Percentiles rank a stretch among this genome's conserved stretches.
phyloP scores from a whole-genome alignment of 2,113 vertebrate genomes.

The Dryoscopus gambensis region DNA sequence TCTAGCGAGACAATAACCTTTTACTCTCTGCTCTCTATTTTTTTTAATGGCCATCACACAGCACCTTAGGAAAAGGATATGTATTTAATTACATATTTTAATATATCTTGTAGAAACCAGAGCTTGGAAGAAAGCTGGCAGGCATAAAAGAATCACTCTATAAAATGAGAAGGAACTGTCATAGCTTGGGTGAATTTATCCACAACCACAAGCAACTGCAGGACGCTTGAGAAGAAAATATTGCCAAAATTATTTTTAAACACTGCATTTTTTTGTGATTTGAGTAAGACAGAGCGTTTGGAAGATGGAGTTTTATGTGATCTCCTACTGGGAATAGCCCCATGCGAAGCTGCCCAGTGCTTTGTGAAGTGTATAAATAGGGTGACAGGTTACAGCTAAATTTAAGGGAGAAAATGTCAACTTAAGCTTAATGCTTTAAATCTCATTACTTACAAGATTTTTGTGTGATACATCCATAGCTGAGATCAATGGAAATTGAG shows the following conservation, averaged over 20 bases:
- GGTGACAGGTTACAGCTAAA: slow-evolving; percentile 27
- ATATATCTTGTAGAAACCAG: background rate
- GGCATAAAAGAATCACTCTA: background rate
- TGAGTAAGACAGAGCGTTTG: background rate
- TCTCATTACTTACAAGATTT: slow-evolving; percentile 1
- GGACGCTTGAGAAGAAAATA: background rate
- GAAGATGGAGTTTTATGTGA: background rate
- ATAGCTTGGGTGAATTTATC: background rate
- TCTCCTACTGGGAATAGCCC: background rate
- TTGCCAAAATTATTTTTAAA: background rate
- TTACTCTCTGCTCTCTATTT: background rate
- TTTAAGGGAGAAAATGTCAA: slow-evolving; percentile 29
- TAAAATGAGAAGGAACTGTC: background rate
- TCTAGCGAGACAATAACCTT: background rate
- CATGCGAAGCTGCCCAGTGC: background rate
- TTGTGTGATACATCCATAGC: slow-evolving; percentile 7
- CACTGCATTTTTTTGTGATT: background rate
- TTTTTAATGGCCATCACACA: background rate
- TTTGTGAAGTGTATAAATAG: slow-evolving; percentile 25
- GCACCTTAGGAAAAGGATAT: background rate
- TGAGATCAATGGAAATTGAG: slow-evolving; percentile 41
- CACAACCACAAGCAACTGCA: background rate
- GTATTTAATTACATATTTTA: background rate
- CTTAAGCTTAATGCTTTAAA: slow-evolving; percentile 38
- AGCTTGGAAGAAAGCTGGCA: background rate